phyloP scores from a whole-genome alignment of 2,113 vertebrate species.

The Oceanodroma tethys region DNA sequence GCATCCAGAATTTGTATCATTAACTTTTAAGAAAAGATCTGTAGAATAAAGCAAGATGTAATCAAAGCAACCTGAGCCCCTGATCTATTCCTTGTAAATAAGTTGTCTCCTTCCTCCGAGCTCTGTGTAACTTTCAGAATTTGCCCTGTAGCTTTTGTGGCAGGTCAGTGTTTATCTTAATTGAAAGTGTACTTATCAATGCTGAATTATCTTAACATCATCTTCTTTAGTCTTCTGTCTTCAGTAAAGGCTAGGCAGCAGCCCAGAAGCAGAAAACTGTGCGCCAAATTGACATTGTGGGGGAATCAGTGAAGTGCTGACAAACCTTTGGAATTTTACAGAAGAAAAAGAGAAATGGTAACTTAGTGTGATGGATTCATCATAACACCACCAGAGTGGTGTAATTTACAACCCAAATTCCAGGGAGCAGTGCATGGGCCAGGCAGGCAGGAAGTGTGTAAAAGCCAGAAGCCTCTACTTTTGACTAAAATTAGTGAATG shows the following conservation, averaged over 20 bases:
- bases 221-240: background rate
- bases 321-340: background rate
- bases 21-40: background rate
- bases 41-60: background rate
- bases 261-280: background rate
- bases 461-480: background rate
- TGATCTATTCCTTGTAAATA: background rate
- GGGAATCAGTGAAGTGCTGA: background rate
- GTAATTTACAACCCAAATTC: background rate
- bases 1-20: background rate
- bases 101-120: background rate
- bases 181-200: background rate
- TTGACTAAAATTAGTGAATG: background rate
- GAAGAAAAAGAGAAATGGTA: background rate
- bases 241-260: background rate
- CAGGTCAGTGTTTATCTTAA: background rate
- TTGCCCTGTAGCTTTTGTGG: background rate
- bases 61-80: background rate
- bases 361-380: background rate
- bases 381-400: background rate
- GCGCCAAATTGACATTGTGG: background rate
- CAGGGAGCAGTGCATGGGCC: background rate
- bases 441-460: background rate
- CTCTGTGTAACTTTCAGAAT: background rate
- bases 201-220: background rate